Evolutionary conservation across 2,113 vertebrate species (phyloP).

Genomic region (Oncorhynchus keta): DNA sequence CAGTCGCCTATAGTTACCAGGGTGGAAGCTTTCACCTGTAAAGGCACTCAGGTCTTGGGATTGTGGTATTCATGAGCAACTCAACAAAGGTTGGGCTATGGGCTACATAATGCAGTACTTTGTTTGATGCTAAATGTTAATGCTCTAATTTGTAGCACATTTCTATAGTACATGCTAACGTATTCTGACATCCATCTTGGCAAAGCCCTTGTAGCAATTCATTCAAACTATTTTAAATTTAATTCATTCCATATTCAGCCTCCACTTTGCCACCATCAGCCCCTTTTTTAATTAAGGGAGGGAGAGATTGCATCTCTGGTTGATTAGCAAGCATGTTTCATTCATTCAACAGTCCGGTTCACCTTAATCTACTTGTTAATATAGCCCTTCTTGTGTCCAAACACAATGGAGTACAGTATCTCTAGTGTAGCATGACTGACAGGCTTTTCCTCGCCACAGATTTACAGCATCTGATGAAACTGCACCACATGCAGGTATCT

Average conservation of each 20-base stretch:
- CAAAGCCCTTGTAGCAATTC: neutral
- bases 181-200: neutral
- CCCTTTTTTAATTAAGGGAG: constrained; percentile 37
- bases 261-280: neutral
- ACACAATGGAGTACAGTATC: constrained; percentile 9
- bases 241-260: neutral
- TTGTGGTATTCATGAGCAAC: neutral
- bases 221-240: constrained; percentile 5
- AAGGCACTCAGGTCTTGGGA: neutral
- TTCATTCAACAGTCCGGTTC: constrained; percentile 11
- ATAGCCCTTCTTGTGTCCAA: neutral
- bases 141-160: neutral
- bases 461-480: constrained; percentile 19
- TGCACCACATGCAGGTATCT: constrained; percentile 10
- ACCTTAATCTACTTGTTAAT: constrained; percentile 9
- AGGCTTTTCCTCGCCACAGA: constrained; percentile 10
- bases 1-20: no score
- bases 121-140: neutral
- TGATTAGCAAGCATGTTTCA: constrained; percentile 23
- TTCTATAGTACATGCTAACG: neutral
- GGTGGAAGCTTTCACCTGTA: no score
- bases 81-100: neutral
- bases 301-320: constrained; percentile 17
- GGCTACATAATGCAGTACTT: no score
- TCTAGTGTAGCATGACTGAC: constrained; percentile 18